Conservation (phyloP, 2,113 vertebrate genomes). For the Sorex araneus region DNA sequence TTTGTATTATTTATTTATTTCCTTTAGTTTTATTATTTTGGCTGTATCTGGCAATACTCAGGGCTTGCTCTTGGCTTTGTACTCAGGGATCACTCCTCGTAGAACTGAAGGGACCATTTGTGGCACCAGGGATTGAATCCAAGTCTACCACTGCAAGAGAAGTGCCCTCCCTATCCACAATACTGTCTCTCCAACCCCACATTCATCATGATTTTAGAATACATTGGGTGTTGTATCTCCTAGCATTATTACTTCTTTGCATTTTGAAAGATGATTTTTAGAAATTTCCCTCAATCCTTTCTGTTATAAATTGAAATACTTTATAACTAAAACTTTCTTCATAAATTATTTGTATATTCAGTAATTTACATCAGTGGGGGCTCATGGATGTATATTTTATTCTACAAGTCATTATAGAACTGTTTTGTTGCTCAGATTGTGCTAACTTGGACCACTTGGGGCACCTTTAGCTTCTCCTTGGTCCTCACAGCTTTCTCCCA, state of each 20-base stretch:
- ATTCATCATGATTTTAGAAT: neutral
- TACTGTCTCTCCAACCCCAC: neutral
- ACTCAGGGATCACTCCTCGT: too few species aligned
- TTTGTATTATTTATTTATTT: too few species aligned
- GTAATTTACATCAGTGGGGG: neutral
- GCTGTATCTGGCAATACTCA: neutral
- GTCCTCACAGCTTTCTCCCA: neutral
- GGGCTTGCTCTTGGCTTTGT: too few species aligned
- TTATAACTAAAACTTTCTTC: neutral
- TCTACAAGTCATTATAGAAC: neutral
- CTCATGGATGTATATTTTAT: neutral
- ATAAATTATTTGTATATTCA: neutral
- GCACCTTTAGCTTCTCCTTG: neutral
- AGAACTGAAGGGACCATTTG: too few species aligned
- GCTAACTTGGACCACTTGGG: neutral
- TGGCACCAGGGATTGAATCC: too few species aligned
- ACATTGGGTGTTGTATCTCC: neutral
- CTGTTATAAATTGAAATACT: neutral
- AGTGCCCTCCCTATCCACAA: too few species aligned
- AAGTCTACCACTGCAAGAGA: too few species aligned
- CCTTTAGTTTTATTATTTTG: too few species aligned
- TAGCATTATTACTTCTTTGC: neutral
- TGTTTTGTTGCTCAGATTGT: neutral
- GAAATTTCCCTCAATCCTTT: neutral
- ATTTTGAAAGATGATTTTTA: neutral